phyloP scores from a whole-genome alignment of 64 coral and sea anemone genomes.

The Anthopleura sola region DNA sequence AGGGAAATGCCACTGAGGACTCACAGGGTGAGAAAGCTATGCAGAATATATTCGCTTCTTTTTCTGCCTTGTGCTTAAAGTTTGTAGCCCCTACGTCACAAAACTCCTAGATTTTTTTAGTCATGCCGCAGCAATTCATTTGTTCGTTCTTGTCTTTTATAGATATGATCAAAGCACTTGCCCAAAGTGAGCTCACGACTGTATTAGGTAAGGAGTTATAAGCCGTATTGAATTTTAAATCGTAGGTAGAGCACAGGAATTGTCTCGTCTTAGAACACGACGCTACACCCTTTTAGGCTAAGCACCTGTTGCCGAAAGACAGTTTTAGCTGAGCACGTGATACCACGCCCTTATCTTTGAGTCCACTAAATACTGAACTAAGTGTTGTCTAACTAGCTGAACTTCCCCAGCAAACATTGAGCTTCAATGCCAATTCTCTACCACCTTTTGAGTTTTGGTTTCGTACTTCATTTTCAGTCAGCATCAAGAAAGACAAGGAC shows the following conservation, averaged over 20 bases:
- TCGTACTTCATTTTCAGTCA: slow-evolving; percentile 23
- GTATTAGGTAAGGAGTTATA: slow-evolving; percentile 39
- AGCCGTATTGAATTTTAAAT: no score
- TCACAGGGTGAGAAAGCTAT: slow-evolving; percentile 10
- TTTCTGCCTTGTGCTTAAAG: no score
- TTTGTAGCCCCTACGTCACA: background rate
- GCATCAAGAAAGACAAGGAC: slow-evolving; percentile 77
- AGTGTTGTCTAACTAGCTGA: no score
- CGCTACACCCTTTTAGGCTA: background rate
- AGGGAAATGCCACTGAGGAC: slow-evolving; percentile 24
- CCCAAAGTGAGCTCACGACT: slow-evolving; percentile 43
- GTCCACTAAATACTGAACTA: no score
- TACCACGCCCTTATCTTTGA: background rate
- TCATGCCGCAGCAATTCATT: background rate
- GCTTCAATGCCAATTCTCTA: background rate
- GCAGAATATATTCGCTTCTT: background rate
- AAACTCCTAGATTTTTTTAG: background rate
- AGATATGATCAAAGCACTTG: slow-evolving; percentile 60
- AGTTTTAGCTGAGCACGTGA: background rate
- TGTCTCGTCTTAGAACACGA: background rate
- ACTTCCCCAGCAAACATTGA: no score
- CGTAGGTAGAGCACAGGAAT: no score
- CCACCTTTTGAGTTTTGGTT: background rate
- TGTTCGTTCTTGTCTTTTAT: background rate
- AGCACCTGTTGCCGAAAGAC: no score